Conservation (phyloP, 1,140 invertebrate species). For the Medauroidea extradentata region DNA sequence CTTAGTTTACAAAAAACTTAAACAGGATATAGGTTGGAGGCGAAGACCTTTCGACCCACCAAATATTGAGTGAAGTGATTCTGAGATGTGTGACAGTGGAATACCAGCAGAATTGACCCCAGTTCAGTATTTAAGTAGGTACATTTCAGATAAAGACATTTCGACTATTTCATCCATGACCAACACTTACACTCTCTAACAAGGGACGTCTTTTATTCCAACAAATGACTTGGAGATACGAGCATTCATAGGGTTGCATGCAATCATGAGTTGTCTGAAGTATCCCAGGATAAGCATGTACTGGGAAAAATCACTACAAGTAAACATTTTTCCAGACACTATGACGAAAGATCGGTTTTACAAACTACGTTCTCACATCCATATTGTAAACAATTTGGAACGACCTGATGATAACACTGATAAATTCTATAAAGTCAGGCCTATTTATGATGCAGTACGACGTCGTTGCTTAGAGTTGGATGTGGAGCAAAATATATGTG, state of each 20-base stretch:
- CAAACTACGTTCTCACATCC: conserved; percentile 10
- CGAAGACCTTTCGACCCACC: background rate
- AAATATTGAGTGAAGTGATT: background rate
- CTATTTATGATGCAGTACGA: conserved; percentile 3
- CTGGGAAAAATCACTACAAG: conserved; percentile 4
- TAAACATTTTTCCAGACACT: conserved; percentile 8
- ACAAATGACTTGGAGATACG: conserved; percentile 17
- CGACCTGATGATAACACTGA: conserved; percentile 3
- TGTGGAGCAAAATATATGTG: conserved; percentile 15
- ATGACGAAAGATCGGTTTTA: conserved; percentile 14
- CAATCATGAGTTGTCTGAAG: conserved; percentile 18
- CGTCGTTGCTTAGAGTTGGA: conserved; percentile 18
- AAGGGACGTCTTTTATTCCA: background rate
- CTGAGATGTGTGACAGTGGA: background rate
- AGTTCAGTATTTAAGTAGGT: conserved; percentile 12
- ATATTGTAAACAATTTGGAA: conserved; percentile 17
- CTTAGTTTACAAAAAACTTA: background rate
- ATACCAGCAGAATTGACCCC: background rate
- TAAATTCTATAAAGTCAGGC: conserved; percentile 22
- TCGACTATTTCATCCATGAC: conserved; percentile 1
- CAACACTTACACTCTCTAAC: conserved; percentile 6
- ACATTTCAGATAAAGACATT: conserved; percentile 9
- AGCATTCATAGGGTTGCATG: conserved; percentile 18
- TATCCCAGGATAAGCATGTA: conserved; percentile 20
- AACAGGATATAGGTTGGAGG: background rate